phyloP scores from a whole-genome alignment of 1,140 invertebrate species.

The Trissolcus basalis region DNA sequence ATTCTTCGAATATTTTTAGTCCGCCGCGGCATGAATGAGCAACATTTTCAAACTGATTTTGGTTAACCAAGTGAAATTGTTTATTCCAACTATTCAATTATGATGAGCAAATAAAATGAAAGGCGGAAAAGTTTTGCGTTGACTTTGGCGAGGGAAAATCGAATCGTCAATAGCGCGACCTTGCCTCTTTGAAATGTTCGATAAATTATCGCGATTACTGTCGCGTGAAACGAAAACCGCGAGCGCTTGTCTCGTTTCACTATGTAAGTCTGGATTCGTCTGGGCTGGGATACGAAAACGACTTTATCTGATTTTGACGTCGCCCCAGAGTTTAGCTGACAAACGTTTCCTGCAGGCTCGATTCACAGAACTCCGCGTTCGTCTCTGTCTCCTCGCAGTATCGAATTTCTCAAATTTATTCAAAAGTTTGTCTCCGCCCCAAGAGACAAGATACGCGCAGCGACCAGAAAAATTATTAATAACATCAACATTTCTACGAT shows the following conservation, averaged over 20 bases:
- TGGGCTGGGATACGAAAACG: conserved; percentile 42
- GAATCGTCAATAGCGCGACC: conserved; percentile 13
- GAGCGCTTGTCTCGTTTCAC: conserved; percentile 19
- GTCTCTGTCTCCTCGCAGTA: conserved; percentile 28
- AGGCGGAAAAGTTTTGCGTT: neutral
- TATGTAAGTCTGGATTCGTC: conserved; percentile 32
- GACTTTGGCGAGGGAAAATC: conserved; percentile 6
- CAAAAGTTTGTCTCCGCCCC: conserved; percentile 43
- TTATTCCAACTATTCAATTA: too few relatives aligned
- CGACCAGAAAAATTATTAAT: conserved; percentile 43
- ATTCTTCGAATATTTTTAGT: too few relatives aligned
- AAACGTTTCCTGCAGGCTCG: conserved; percentile 51
- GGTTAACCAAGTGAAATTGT: too few relatives aligned
- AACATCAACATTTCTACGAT: conserved; percentile 31
- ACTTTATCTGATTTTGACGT: conserved; percentile 58
- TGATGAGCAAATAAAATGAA: too few relatives aligned
- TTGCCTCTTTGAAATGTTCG: conserved; percentile 16
- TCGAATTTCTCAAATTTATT: conserved; percentile 59
- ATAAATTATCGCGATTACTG: conserved; percentile 41
- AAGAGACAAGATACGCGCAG: conserved; percentile 27
- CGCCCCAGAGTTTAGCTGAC: conserved; percentile 48
- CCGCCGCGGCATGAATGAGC: too few relatives aligned
- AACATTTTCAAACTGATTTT: too few relatives aligned
- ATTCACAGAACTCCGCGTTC: conserved; percentile 29
- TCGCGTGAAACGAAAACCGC: conserved; percentile 42